phyloP scores from a whole-genome alignment of 2,113 vertebrate species.

The Glaucomys volans region DNA sequence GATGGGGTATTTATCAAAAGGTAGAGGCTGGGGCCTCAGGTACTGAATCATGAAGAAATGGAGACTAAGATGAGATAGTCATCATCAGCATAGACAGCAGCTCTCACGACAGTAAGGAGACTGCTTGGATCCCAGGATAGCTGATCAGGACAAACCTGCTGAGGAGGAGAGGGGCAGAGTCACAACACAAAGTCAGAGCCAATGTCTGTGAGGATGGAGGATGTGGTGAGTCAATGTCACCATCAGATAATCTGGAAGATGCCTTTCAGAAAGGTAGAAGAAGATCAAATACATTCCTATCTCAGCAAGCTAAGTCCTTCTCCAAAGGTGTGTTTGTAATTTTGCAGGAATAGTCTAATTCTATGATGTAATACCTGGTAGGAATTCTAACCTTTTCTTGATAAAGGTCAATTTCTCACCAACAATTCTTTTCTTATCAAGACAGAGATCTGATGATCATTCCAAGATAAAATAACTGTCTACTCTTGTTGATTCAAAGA shows the following conservation, averaged over 20 bases:
- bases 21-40: neutral
- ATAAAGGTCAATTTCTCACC: conserved; percentile 55
- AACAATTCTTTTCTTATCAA: neutral
- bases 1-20: too few relatives aligned
- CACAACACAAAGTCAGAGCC: neutral
- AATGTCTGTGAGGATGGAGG: neutral
- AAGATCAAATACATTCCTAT: conserved; percentile 40
- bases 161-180: neutral
- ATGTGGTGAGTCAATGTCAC: neutral
- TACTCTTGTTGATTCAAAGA: conserved; percentile 32
- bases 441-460: conserved; percentile 28
- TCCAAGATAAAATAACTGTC: conserved; percentile 51
- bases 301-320: conserved; percentile 49
- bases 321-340: conserved; percentile 35
- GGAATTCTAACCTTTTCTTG: conserved; percentile 41
- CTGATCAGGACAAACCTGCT: neutral
- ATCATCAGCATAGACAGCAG: neutral
- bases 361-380: conserved; percentile 28
- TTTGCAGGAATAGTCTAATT: conserved; percentile 38
- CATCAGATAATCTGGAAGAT: neutral
- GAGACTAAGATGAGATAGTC: neutral
- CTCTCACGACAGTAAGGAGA: neutral
- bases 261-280: conserved; percentile 35
- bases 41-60: neutral
- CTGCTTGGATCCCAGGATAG: neutral